Evolutionary conservation across 2,888 invertebrate species (phyloP).

Genomic region (Drosophila cognata): DNA sequence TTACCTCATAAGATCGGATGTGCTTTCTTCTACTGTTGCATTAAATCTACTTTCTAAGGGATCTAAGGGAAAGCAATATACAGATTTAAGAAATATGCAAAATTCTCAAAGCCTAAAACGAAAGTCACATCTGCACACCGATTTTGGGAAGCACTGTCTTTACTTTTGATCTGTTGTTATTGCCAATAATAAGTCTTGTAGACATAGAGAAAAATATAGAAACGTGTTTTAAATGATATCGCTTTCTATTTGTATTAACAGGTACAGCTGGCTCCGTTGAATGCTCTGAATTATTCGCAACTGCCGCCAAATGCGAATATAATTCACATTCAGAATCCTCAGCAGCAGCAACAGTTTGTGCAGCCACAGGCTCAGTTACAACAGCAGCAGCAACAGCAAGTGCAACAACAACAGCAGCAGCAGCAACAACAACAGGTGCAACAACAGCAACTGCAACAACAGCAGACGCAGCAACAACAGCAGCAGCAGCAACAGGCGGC

Average conservation of each 20-base stretch:
- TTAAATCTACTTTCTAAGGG: background rate
- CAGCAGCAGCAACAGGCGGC: slow-evolving; percentile 45
- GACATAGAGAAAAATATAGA: background rate
- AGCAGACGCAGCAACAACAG: slow-evolving; percentile 36
- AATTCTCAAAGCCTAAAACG: no score
- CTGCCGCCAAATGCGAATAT: slow-evolving; percentile 83
- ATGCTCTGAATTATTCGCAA: slow-evolving; percentile 83
- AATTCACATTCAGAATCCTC: slow-evolving; percentile 83
- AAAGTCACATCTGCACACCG: background rate
- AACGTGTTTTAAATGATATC: background rate
- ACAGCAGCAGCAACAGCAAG: slow-evolving; percentile 65
- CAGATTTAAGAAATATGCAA: no score
- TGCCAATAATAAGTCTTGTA: background rate
- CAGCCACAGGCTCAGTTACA: slow-evolving; percentile 55
- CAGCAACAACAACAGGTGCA: slow-evolving; percentile 71
- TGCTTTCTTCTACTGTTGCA: background rate
- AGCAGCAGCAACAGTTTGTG: slow-evolving; percentile 65
- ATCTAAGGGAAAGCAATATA: no score
- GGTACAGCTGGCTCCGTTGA: slow-evolving; percentile 91
- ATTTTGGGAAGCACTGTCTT: background rate
- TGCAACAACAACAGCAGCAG: slow-evolving; percentile 65
- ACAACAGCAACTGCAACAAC: slow-evolving; percentile 46
- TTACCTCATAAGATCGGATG: background rate
- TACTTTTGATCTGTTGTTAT: background rate
- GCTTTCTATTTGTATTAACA: slow-evolving; percentile 84